Evolutionary conservation across 2,113 vertebrate genomes (phyloP), one percentile per base, ranked within the genome.

Genomic region (Cryptotis parvus): DNA sequence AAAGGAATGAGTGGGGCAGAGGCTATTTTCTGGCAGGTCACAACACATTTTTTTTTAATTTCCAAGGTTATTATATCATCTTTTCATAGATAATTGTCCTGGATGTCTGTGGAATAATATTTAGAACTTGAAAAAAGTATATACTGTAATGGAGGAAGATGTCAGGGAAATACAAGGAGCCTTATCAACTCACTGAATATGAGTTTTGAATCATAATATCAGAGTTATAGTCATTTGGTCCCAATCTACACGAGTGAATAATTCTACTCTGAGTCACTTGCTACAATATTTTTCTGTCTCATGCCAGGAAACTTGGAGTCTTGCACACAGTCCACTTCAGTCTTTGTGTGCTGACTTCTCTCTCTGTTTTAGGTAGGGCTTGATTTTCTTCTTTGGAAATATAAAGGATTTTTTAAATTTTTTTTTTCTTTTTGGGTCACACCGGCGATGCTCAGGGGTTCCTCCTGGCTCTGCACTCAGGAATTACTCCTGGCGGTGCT

Each of bases 51-150:
- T 45, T 69, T 84, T 27, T 72, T 58, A 79, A 55, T 83, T 73
- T 33, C 39, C 41, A 90, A 81, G 55, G 29, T 41, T 82, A 95
- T 93, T 18, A 90, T n/a, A 82, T 73, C 33, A 49, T 87, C 58
- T 61, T 86, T 88, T 33, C 68, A 73, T 41, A 55, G 22, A 61
- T 90, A 86, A 96, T 82, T 96, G 55, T 92, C 91, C 91, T 70
- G 49, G 37, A 69, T 80, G 92, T 65, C 4, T 77, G 43, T 33
- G 70, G 68, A 79, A n/a, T 35, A 93, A 91, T 84, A 89, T 91
- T 90, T 91, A 77, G 63, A 78, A 76, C 45, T 90, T 8, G 15
- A 86, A 12, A 41, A n/a, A 87, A 89, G 75, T 63, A 58, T 52
- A 27, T 58, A 90, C 4, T 80, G 27, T 41, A 84, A 87, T 5